Conservation (phyloP, 2,797 vertebrate species). For the Hirundo rustica region DNA sequence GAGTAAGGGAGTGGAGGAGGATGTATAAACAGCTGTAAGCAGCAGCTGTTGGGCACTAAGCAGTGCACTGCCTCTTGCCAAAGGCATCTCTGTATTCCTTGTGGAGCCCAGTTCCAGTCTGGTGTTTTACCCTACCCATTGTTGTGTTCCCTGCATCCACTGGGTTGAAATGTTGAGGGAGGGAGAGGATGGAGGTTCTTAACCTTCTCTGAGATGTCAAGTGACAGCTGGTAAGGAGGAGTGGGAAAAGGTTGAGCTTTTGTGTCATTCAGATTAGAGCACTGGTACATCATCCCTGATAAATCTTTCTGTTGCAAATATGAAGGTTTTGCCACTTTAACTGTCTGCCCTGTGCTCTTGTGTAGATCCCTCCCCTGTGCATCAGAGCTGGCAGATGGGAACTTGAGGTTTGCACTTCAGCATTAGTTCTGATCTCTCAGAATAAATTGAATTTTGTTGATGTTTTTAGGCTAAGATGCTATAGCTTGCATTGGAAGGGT, state of each 20-base stretch:
- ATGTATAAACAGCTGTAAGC: constrained; percentile 27
- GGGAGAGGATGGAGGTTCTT: not conserved
- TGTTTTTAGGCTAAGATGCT: not conserved
- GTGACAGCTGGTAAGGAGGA: not conserved
- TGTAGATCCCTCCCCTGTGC: not conserved
- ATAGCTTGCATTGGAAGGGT: not conserved
- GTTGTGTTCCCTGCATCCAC: not conserved
- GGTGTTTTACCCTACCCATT: accelerated
- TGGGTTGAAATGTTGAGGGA: not conserved
- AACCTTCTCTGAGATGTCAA: not conserved
- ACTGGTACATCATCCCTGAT: accelerated
- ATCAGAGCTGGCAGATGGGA: not conserved
- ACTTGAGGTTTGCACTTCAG: not conserved
- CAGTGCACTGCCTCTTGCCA: not conserved
- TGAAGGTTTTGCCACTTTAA: not conserved
- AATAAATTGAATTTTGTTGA: not conserved
- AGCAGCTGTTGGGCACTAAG: constrained; percentile 19
- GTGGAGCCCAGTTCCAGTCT: not conserved
- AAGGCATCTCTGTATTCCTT: not conserved
- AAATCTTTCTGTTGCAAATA: not conserved
- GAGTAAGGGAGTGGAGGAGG: not conserved
- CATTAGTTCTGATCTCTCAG: not conserved
- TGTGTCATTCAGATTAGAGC: not conserved
- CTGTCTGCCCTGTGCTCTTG: not conserved
- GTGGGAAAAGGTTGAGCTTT: not conserved